phyloP scores from a whole-genome alignment of 2,797 vertebrate species.

The Decapterus maruadsi region DNA sequence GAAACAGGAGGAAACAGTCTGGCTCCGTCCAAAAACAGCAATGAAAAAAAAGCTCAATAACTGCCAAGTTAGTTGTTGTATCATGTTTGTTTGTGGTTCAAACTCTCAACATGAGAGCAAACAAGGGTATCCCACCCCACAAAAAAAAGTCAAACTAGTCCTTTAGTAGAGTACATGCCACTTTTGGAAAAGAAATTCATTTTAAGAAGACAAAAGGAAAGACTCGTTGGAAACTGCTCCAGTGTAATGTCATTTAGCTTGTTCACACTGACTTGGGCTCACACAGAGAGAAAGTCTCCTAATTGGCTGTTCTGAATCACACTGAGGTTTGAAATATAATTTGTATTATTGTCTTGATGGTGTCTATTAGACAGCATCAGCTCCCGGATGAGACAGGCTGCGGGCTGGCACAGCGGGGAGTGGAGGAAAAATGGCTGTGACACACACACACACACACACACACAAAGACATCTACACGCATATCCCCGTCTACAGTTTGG shows the following conservation, averaged over 20 bases:
- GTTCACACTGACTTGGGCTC: slow-evolving; percentile 27
- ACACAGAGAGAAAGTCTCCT: slow-evolving; percentile 54
- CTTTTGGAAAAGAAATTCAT: neutral
- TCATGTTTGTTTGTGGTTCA: too few species aligned
- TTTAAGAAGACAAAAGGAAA: neutral
- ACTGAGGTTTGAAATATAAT: slow-evolving; percentile 67
- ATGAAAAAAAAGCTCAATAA: neutral
- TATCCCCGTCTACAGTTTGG: slow-evolving; percentile 22
- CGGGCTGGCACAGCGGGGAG: slow-evolving; percentile 52
- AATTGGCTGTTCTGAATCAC: slow-evolving; percentile 67
- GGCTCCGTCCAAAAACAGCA: neutral
- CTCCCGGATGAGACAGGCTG: slow-evolving; percentile 56
- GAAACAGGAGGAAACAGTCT: too few species aligned
- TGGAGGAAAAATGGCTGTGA: slow-evolving; percentile 39
- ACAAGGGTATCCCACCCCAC: too few species aligned
- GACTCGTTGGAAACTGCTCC: slow-evolving; percentile 19
- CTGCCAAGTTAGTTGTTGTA: too few species aligned
- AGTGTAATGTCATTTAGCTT: slow-evolving; percentile 25
- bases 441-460: slow-evolving; percentile 14
- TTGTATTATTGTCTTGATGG: slow-evolving; percentile 71
- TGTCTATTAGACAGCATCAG: slow-evolving; percentile 70
- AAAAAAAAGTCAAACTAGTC: neutral
- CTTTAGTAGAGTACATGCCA: neutral
- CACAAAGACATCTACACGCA: slow-evolving; percentile 12
- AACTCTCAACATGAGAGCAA: too few species aligned